A percentile compares a stretch with the other conserved stretches of the same genome.
phyloP scores from a whole-genome alignment of 2,888 invertebrate genomes.

The Tetanocera ferruginea region DNA sequence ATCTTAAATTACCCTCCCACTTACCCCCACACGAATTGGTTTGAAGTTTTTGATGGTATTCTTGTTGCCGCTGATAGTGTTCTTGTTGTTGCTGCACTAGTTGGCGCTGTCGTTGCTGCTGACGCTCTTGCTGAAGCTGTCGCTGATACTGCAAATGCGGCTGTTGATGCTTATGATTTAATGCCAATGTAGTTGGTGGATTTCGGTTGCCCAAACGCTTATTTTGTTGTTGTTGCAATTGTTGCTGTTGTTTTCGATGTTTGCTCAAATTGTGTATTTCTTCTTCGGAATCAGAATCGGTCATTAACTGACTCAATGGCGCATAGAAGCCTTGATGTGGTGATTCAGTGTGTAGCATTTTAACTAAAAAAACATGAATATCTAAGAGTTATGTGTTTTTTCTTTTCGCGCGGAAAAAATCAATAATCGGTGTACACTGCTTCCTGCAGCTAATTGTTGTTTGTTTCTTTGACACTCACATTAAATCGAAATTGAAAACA shows the following conservation, averaged over 20 bases:
- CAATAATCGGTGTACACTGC: conserved; percentile 8
- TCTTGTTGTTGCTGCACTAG: conserved; percentile 40
- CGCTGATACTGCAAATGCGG: conserved; percentile 41
- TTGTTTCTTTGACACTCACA: neutral
- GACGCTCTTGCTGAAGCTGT: conserved; percentile 47
- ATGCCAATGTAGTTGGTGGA: conserved; percentile 56
- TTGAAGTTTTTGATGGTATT: conserved; percentile 39
- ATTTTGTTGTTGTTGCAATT: conserved; percentile 50
- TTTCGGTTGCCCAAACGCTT: conserved; percentile 52
- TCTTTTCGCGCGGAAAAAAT: conserved; percentile 11
- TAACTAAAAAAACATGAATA: conserved; percentile 53
- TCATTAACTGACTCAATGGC: conserved; percentile 82
- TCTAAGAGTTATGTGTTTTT: neutral
- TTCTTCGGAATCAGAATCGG: conserved; percentile 76
- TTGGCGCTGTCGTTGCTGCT: conserved; percentile 47
- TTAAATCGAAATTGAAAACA: conserved; percentile 22
- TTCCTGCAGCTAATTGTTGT: neutral
- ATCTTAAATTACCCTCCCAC: neutral
- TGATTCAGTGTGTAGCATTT: conserved; percentile 68
- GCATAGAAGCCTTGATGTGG: conserved; percentile 76
- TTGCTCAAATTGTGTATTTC: conserved; percentile 64
- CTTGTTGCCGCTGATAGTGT: conserved; percentile 40
- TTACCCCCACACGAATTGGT: neutral
- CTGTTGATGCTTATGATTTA: conserved; percentile 52
- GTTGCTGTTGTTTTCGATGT: conserved; percentile 51